A percentile compares a stretch with the other conserved stretches of the same genome.
phyloP scores from a whole-genome alignment of 2,113 vertebrate species.

The Rutilus rutilus region DNA sequence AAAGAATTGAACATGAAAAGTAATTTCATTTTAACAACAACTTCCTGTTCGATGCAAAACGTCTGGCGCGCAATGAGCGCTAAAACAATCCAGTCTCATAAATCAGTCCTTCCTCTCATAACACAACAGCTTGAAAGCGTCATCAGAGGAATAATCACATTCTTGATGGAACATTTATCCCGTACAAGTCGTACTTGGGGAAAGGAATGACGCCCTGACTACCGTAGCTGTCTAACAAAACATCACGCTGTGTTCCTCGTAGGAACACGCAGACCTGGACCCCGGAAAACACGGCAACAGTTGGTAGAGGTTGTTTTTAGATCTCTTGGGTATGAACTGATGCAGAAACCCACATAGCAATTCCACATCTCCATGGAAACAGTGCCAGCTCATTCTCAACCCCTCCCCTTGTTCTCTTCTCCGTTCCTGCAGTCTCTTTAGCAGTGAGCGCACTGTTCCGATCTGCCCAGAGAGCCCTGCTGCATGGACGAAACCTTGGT shows the following conservation, averaged over 20 bases:
- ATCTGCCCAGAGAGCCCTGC: background rate
- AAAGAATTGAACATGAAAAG: background rate
- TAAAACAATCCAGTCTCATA: background rate
- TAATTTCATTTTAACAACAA: background rate
- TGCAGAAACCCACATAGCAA: slow-evolving; percentile 38
- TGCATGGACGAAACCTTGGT: slow-evolving; percentile 80
- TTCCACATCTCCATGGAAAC: slow-evolving; percentile 36
- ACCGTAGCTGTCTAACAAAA: background rate
- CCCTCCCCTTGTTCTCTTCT: background rate
- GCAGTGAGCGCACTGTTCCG: slow-evolving; percentile 36
- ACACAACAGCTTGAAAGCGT: background rate
- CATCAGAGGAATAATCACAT: background rate
- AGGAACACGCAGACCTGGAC: background rate
- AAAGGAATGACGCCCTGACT: background rate
- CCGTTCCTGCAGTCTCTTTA: background rate
- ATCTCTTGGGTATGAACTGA: slow-evolving; percentile 28
- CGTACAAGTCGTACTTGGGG: background rate
- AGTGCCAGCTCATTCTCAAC: slow-evolving; percentile 37
- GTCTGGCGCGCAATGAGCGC: background rate
- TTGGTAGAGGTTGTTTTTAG: slow-evolving; percentile 41
- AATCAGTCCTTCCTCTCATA: background rate
- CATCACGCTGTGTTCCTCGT: background rate
- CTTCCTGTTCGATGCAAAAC: background rate
- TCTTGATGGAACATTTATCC: slow-evolving; percentile 9
- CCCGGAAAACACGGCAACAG: background rate